phyloP scores from a whole-genome alignment of 2,113 vertebrate genomes.

The Sclerurus mexicanus region DNA sequence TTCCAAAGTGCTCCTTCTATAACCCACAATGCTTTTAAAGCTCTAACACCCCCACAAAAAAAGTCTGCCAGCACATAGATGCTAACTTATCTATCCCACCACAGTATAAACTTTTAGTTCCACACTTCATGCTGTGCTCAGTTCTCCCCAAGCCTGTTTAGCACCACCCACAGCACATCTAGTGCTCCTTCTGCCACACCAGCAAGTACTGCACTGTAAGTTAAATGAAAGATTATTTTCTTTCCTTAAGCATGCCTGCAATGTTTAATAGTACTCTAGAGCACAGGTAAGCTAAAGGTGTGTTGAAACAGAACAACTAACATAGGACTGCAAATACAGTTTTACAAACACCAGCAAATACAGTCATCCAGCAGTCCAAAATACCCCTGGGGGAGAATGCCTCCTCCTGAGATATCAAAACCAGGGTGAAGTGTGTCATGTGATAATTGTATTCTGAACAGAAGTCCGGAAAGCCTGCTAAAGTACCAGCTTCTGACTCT shows the following conservation, averaged over 20 bases:
- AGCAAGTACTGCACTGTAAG: not conserved
- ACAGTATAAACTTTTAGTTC: not conserved
- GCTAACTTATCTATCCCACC: not conserved
- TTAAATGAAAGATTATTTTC: not conserved
- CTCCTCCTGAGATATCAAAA: not conserved
- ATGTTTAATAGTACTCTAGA: not conserved
- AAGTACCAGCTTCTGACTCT: not conserved
- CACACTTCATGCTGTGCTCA: accelerated
- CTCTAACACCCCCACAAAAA: not conserved
- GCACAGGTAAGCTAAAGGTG: not conserved
- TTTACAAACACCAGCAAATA: not conserved
- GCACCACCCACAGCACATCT: not conserved
- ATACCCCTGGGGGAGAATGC: not conserved
- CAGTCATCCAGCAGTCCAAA: not conserved
- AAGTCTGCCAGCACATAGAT: not conserved
- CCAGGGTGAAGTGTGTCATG: not conserved
- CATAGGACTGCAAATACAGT: not conserved
- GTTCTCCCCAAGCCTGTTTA: not conserved
- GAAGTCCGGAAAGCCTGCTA: not conserved
- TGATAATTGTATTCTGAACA: not conserved
- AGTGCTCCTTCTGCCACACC: not conserved
- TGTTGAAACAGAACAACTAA: not conserved
- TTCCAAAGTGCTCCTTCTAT: not conserved
- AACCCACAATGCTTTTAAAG: not conserved
- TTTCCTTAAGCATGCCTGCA: not conserved